Evolutionary conservation across 2,113 vertebrate species (phyloP).

Genomic region (Octodon degus): DNA sequence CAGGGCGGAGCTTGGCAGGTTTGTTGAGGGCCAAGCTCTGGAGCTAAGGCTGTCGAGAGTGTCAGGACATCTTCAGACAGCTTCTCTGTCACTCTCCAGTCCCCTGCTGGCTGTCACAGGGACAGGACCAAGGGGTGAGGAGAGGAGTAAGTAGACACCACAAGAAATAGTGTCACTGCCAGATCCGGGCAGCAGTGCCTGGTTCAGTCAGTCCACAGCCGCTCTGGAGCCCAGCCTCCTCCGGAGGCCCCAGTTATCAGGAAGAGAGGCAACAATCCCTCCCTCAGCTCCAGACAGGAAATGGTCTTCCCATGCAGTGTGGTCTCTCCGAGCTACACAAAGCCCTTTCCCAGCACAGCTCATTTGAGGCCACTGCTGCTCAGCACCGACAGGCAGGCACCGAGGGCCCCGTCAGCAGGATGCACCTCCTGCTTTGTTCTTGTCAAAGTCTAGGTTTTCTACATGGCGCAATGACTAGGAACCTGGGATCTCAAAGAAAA

Average conservation of each 20-base stretch:
- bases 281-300: background rate
- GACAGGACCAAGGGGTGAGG: too few species aligned
- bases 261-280: too few species aligned
- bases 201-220: background rate
- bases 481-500: background rate
- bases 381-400: rapidly evolving
- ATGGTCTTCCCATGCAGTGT: too few species aligned
- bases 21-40: too few species aligned
- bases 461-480: background rate
- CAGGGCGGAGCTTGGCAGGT: rapidly evolving
- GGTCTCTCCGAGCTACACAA: background rate
- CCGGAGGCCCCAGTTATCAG: too few species aligned
- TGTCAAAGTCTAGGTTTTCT: too few species aligned
- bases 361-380: background rate
- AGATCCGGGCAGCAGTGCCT: background rate
- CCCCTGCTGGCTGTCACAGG: background rate
- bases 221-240: background rate
- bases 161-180: background rate
- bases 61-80: rapidly evolving
- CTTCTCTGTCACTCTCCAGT: rapidly evolving
- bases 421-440: rapidly evolving
- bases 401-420: rapidly evolving
- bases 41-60: background rate
- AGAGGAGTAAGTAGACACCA: background rate
- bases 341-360: too few species aligned